These are phyloP conservation scores for Odocoileus hemionus DNA, from an alignment of 2,113 vertebrate species.

Conservation along the genomic window DNA sequence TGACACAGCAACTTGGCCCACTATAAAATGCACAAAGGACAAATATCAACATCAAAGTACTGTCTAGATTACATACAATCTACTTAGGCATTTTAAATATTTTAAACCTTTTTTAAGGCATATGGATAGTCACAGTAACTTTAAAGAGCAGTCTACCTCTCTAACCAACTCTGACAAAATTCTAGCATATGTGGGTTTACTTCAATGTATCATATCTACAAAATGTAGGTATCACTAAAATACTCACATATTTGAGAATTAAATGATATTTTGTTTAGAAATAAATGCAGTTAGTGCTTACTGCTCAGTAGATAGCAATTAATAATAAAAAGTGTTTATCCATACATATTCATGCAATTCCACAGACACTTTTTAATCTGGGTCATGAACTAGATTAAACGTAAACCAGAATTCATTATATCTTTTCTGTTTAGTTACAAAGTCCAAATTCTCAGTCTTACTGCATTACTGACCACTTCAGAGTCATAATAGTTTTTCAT, in stretches of 20 bases:
- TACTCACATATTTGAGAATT: background rate
- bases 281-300: background rate
- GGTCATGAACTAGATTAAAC: background rate
- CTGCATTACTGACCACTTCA: background rate
- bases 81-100: background rate
- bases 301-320: background rate
- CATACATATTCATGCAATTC: background rate
- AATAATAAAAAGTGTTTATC: background rate
- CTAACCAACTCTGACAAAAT: background rate
- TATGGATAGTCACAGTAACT: background rate
- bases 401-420: background rate
- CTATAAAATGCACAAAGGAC: background rate
- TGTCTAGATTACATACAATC: background rate
- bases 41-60: background rate
- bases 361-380: background rate
- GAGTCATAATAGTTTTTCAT: slow-evolving; percentile 8
- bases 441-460: background rate
- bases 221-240: background rate
- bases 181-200: background rate
- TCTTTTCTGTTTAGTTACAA: background rate
- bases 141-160: background rate
- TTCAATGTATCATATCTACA: background rate
- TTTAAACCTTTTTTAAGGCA: background rate
- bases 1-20: background rate
- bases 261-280: background rate